Evolutionary conservation across 2,888 invertebrate genomes (phyloP), one percentile per base, ranked within the genome.

Genomic region (Noctua janthina): DNA sequence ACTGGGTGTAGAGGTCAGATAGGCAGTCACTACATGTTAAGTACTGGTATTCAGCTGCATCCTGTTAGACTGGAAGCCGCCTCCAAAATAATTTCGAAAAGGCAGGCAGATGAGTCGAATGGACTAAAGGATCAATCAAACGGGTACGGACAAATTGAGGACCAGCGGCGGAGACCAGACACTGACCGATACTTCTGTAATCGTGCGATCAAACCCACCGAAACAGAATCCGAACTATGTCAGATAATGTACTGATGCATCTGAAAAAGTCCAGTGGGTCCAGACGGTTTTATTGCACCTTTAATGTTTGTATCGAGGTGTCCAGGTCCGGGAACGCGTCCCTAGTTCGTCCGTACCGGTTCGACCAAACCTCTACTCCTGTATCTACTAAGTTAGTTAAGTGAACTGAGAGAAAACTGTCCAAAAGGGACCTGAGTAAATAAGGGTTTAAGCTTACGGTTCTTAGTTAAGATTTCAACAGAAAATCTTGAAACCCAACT

Each of bases 381-480:
- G 20, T 68, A 59, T 5, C 17, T 4, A 51, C 2, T 49, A 49
- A 66, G 35, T 71, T 49, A 62, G 2, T 2, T n/a, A 69, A 8
- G 0, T 46, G 5, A 56, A 56, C 7, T 43, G 10, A 39, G 2
- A 6, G n/a, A 43, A 59, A n/a, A 46, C 29, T 68, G 0, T 46
- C 39, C 29, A 29, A 39, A 62, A 81, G 2, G 15, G 17, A 69
- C 15, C 7, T n/a, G 13, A 23, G 23, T 56, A 29, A 69, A 69
- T 83, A 62, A 56, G 17, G 17, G 17, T 54, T 64, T 76, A 39
- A 54, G 59, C 51, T n/a, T 75, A 46, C 13, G 43, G 51, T 68
- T 46, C 13, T 68, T 39, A 39, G 46, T 74, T 62, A n/a, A 64
- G 54, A 64, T 76, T 82, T 69, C 77, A 64, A 39, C 29, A 39